Evolutionary conservation across 2,797 vertebrate genomes (phyloP).

Genomic region (Lagocephalus sceleratus): DNA sequence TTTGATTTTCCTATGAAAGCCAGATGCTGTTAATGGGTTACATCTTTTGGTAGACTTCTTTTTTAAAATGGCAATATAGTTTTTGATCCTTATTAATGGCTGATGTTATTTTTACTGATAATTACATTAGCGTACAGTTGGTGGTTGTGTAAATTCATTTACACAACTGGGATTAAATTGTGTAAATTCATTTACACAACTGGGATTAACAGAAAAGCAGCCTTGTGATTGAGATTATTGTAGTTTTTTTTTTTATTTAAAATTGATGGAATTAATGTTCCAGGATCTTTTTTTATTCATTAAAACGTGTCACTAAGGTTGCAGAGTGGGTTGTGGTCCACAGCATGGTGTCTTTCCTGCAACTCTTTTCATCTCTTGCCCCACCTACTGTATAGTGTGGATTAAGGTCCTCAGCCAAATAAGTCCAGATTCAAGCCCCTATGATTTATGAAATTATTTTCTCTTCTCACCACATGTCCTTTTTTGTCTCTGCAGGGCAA

Average conservation of each 20-base stretch:
- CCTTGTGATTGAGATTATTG: slow-evolving; percentile 18
- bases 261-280: no score
- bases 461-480: slow-evolving; percentile 46
- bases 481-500: slow-evolving; percentile 70
- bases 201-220: slow-evolving; percentile 17
- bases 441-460: slow-evolving; percentile 52
- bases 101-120: no score
- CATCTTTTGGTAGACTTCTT: slow-evolving; percentile 8
- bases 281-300: no score
- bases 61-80: neutral
- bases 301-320: neutral
- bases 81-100: no score
- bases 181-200: no score
- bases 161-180: no score
- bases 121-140: no score
- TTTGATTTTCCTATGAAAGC: slow-evolving; percentile 14
- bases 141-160: no score
- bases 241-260: slow-evolving; percentile 36
- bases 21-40: slow-evolving; percentile 18
- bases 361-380: slow-evolving; percentile 15
- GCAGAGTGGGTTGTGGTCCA: slow-evolving; percentile 8
- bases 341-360: slow-evolving; percentile 16
- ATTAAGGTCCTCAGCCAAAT: slow-evolving; percentile 53
- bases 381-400: slow-evolving; percentile 7
- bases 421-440: slow-evolving; percentile 45